phyloP scores from a whole-genome alignment of 92 coral and sea anemone genomes.

The Meandrina meandrites region DNA sequence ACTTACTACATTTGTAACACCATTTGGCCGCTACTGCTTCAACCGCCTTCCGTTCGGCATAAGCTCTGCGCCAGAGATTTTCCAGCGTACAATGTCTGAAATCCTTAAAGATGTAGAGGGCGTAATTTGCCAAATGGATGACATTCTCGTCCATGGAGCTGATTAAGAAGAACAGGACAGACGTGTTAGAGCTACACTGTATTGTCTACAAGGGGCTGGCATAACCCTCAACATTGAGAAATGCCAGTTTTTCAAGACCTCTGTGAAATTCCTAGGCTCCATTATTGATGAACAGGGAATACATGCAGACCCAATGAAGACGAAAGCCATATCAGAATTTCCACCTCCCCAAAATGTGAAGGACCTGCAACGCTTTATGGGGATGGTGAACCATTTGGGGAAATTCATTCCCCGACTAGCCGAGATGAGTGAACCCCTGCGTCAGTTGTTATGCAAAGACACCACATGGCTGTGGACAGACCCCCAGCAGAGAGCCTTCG shows the following conservation, averaged over 20 bases:
- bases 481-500: slow-evolving; percentile 43
- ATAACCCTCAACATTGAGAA: slow-evolving; percentile 63
- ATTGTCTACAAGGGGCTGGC: slow-evolving; percentile 49
- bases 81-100: slow-evolving; percentile 52
- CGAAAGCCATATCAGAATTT: slow-evolving; percentile 49
- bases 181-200: slow-evolving; percentile 47
- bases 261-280: slow-evolving; percentile 61
- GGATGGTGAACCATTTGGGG: slow-evolving; percentile 53
- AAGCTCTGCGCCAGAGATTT: too few species aligned
- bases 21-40: too few species aligned
- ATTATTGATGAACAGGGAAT: slow-evolving; percentile 52
- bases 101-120: slow-evolving; percentile 49
- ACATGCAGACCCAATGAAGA: slow-evolving; percentile 61
- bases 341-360: slow-evolving; percentile 38
- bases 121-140: slow-evolving; percentile 54
- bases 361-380: slow-evolving; percentile 48
- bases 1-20: too few species aligned
- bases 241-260: slow-evolving; percentile 53
- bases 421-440: slow-evolving; percentile 46
- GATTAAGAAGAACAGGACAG: too few species aligned
- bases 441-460: slow-evolving; percentile 33
- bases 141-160: slow-evolving; percentile 57
- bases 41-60: too few species aligned
- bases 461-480: slow-evolving; percentile 38
- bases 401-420: slow-evolving; percentile 39